These are phyloP conservation scores for Caenorhabditis brenneri DNA, from an alignment of 1,140 invertebrate genomes.

Conservation along the genomic window DNA sequence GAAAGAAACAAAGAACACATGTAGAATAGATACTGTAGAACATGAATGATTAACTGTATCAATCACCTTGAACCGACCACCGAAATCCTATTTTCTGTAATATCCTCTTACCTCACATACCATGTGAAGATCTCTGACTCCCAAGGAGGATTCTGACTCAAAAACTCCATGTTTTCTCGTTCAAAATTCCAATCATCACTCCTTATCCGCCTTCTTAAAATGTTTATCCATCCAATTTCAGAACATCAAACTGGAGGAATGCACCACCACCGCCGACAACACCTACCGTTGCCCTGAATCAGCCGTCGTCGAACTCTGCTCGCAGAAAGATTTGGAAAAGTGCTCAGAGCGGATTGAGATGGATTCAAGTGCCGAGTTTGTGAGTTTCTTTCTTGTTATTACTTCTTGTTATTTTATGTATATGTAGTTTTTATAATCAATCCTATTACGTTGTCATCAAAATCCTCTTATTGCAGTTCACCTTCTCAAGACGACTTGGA, in stretches of 20 bases:
- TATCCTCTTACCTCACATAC: too few relatives aligned
- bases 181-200: too few relatives aligned
- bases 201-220: too few relatives aligned
- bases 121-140: neutral
- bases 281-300: neutral
- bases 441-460: neutral
- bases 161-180: neutral
- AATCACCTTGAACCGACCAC: too few relatives aligned
- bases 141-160: neutral
- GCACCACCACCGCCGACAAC: neutral
- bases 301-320: neutral
- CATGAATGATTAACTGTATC: too few relatives aligned
- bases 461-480: neutral
- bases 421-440: neutral
- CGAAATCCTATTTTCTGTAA: too few relatives aligned
- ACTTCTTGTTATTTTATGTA: too few relatives aligned
- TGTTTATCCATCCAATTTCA: too few relatives aligned
- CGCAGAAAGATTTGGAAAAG: neutral
- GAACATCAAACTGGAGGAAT: constrained; percentile 11
- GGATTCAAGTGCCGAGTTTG: neutral
- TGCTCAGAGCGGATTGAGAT: neutral
- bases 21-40: too few relatives aligned
- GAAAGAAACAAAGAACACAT: too few relatives aligned
- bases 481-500: neutral
- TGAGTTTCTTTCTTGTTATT: neutral